Base-by-base conservation (phyloP, 2,797 vertebrate genomes). In the Sebastes oblongus region DNA sequence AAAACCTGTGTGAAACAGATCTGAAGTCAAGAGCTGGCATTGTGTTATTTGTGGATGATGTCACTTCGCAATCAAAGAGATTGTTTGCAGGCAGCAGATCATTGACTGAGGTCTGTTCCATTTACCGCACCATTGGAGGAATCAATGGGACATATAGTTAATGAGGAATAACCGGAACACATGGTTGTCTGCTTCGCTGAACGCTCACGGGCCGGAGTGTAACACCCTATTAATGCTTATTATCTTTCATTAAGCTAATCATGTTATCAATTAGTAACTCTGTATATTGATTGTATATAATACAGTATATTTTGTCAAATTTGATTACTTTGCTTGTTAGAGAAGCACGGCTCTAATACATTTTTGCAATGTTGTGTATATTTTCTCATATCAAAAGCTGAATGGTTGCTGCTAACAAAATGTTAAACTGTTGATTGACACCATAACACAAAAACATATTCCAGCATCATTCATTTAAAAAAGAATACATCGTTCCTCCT, bases 111-210 rank as follows among this genome's bases (percentile, higher is more conserved):
- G 82, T 88, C 85, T 83, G 91, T 88, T 89, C 82, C 84, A 92
- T 92, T 94, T 93, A 82, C 85, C 52, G 88, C 90, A 87, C 89
- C 68, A 52, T 61, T 87, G 82, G 83, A 88, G 79, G 67, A 91
- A 93, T 95, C 91, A 91, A 91, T 92, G 89, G 83, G 82, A 93
- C 78, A 80, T 85, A 83, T 52, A 87, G 86, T 87, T 92, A 94
- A 92, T 87, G 91, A 95, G 90, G 88, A 92, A 87, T 86, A 89
- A 91, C 88, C 78, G 75, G 70, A 84, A 87, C 79, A 89, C 88
- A 93, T 86, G 83, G 75, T 59, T 36, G 62, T 42, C 36, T 83
- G 88, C 91, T 86, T 46, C 84, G 72, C 30, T 82, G 83, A 89
- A 80, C 84, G 64, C 81, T 80, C 81, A 69, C 77, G 64, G 65